Conservation (phyloP, 2,797 vertebrate species). For the Chanos chanos region DNA sequence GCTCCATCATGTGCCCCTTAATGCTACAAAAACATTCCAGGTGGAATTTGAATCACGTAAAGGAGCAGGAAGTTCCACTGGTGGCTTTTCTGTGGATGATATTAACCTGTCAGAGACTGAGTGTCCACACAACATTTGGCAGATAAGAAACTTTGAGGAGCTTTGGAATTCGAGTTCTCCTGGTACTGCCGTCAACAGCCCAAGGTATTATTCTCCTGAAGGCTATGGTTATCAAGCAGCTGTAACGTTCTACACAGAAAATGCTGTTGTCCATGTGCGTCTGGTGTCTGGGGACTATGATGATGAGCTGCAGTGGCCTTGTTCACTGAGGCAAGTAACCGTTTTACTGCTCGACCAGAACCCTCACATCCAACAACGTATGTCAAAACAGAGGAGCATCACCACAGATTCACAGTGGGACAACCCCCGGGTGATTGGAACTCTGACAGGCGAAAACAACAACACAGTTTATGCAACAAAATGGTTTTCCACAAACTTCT, state of each 20-base stretch:
- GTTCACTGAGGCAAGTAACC: constrained; percentile 73
- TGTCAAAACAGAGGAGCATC: constrained; percentile 71
- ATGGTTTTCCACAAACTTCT: not conserved
- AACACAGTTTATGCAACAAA: no score
- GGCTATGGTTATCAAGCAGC: constrained; percentile 77
- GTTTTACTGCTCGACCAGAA: constrained; percentile 79
- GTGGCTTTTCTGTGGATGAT: constrained; percentile 75
- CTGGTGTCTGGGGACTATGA: constrained; percentile 29
- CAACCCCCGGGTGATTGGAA: not conserved
- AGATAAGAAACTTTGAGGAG: constrained; percentile 68
- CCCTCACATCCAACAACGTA: constrained; percentile 69
- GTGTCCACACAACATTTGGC: constrained; percentile 61
- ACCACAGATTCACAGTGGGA: constrained; percentile 67
- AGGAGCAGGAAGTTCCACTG: constrained; percentile 64
- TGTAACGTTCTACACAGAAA: constrained; percentile 15
- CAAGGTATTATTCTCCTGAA: constrained; percentile 63
- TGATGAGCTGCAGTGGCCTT: constrained; percentile 74
- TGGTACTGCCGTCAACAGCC: not conserved
- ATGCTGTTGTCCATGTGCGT: constrained; percentile 44
- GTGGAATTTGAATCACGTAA: constrained; percentile 73
- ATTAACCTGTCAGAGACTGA: constrained; percentile 33
- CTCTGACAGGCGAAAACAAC: not conserved
- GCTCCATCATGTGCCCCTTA: constrained; percentile 69
- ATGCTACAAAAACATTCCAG: constrained; percentile 64
- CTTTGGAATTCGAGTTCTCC: not conserved